Evolutionary conservation across 1,140 invertebrate species (phyloP).

Genomic region (Scaptomyza pallida): DNA sequence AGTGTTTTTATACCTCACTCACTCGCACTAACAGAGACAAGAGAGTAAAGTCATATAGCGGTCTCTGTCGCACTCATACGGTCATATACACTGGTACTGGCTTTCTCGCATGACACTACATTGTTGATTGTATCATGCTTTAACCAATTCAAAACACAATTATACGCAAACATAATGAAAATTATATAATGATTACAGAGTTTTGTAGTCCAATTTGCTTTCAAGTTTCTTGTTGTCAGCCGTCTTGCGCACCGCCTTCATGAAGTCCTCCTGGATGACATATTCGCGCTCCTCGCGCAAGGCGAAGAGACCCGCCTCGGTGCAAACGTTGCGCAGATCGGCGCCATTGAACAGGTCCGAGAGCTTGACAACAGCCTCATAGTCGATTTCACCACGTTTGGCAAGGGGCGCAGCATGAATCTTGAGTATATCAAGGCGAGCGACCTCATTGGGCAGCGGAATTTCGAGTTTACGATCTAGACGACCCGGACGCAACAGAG

Average conservation of each 20-base stretch:
- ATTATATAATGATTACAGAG: conserved; percentile 90
- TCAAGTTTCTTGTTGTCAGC: conserved; percentile 99
- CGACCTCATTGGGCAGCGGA: conserved; percentile 94
- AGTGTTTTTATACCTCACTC: no score
- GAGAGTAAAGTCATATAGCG: no score
- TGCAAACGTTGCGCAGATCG: conserved; percentile 99
- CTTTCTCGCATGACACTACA: no score
- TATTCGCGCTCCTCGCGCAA: conserved; percentile 93
- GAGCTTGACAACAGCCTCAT: conserved; percentile 98
- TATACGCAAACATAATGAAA: no score
- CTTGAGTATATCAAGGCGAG: conserved; percentile 96
- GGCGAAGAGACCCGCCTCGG: conserved; percentile 98
- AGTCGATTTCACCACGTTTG: conserved; percentile 99
- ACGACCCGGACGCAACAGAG: conserved; percentile 97
- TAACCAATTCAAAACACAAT: no score
- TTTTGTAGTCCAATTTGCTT: conserved; percentile 99
- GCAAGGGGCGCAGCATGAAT: conserved; percentile 98
- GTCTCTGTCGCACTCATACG: no score
- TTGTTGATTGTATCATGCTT: no score
- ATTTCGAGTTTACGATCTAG: conserved; percentile 99
- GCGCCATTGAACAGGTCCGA: conserved; percentile 99
- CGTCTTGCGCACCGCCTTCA: conserved; percentile 99
- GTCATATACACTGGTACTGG: no score
- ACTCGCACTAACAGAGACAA: no score
- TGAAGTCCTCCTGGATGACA: conserved; percentile 99